Conservation (phyloP, 2,797 vertebrate species). For the Xenopus petersii region DNA sequence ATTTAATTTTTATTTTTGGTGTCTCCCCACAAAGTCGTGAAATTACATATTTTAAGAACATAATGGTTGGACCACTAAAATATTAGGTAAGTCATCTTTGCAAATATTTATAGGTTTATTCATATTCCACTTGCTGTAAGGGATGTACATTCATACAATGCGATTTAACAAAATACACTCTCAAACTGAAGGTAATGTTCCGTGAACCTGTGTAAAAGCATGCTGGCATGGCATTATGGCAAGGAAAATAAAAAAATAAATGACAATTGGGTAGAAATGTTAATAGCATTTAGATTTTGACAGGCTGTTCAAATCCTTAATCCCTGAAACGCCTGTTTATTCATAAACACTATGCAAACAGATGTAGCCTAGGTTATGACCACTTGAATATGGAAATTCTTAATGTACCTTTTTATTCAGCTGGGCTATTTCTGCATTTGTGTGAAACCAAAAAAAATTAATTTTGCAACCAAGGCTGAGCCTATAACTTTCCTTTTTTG, state of each 20-base stretch:
- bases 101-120: constrained; percentile 99
- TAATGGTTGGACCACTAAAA: not conserved
- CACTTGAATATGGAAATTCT: constrained; percentile 39
- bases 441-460: constrained; percentile 18
- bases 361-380: constrained; percentile 50
- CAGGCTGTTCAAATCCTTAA: constrained; percentile 54
- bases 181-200: constrained; percentile 65
- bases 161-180: constrained; percentile 80
- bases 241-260: constrained; percentile 57
- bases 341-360: constrained; percentile 74
- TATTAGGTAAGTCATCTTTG: constrained; percentile 72
- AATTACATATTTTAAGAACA: no score
- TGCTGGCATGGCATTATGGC: constrained; percentile 66
- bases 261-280: constrained; percentile 48
- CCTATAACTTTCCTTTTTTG: not conserved
- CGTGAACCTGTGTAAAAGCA: constrained; percentile 79
- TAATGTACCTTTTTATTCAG: not conserved
- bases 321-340: constrained; percentile 88
- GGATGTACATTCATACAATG: constrained; percentile 95
- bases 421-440: not conserved
- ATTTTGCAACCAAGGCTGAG: constrained; percentile 54
- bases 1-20: no score
- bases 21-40: no score
- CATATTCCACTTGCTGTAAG: constrained; percentile 92
- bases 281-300: constrained; percentile 53